Evolutionary conservation across 2,113 vertebrate genomes (phyloP).

Genomic region (Glaucidium brasilianum): DNA sequence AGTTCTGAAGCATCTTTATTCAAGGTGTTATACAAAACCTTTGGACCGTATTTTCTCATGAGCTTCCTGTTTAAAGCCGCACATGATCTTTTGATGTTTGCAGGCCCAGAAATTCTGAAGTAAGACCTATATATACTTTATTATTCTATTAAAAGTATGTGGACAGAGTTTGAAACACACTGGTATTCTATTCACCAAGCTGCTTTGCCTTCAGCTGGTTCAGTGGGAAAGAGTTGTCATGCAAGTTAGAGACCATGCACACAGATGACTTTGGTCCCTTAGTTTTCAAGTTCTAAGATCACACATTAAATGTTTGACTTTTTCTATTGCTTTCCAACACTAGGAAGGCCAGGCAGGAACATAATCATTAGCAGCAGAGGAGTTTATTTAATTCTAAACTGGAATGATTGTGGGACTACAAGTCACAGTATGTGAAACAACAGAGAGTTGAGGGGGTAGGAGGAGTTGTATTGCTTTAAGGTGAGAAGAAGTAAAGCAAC

Average conservation of each 20-base stretch:
- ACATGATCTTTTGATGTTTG: conserved; percentile 95
- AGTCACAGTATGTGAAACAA: neutral
- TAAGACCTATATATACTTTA: conserved; percentile 58
- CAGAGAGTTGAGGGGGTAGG: neutral
- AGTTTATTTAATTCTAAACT: neutral
- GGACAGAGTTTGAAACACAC: neutral
- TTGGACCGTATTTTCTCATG: conserved; percentile 94
- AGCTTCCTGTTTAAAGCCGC: conserved; percentile 90
- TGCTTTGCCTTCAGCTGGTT: neutral
- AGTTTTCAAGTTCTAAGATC: neutral
- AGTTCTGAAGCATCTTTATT: conserved; percentile 83
- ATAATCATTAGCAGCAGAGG: neutral
- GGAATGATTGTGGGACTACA: neutral
- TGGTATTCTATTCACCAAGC: neutral
- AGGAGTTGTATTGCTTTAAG: neutral
- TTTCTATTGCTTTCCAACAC: neutral
- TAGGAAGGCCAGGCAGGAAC: neutral
- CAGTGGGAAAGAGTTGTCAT: neutral
- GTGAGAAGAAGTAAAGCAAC: neutral
- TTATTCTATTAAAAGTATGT: neutral
- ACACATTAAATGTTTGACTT: neutral
- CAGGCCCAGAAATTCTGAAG: conserved; percentile 89
- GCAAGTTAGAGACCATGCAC: neutral
- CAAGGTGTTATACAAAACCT: conserved; percentile 88
- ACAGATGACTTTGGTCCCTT: neutral